Evolutionary conservation across 2,113 vertebrate species (phyloP).

Genomic region (Nothoprocta pentlandii): DNA sequence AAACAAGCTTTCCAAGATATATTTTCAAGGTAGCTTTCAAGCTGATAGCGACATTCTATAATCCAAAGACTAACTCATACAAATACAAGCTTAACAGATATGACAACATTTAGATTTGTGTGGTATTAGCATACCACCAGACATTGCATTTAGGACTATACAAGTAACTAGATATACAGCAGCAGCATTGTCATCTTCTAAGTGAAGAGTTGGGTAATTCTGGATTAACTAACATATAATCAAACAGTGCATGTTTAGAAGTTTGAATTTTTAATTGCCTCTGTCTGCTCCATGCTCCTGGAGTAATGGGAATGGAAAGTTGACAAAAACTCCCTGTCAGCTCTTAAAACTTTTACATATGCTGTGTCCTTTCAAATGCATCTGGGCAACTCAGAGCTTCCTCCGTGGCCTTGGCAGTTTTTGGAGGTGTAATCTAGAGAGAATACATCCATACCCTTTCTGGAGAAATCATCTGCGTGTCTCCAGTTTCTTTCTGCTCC

Average conservation of each 20-base stretch:
- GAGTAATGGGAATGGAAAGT: not conserved
- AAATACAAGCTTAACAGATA: not conserved
- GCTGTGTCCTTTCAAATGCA: not conserved
- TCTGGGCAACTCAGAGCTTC: not conserved
- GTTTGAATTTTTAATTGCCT: not conserved
- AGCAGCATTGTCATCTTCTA: not conserved
- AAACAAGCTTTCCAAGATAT: not conserved
- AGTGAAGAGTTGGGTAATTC: not conserved
- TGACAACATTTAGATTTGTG: fast-evolving
- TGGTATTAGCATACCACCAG: not conserved
- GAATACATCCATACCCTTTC: not conserved
- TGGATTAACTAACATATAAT: not conserved
- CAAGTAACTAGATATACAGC: not conserved
- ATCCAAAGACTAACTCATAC: not conserved
- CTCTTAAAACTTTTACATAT: not conserved
- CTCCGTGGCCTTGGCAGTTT: not conserved
- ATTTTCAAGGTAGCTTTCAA: not conserved
- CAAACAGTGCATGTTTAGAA: not conserved
- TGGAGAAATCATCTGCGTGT: not conserved
- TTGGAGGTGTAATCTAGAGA: not conserved
- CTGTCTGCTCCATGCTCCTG: not conserved
- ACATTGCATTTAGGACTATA: not conserved
- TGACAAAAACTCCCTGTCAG: not conserved
- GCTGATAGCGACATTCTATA: not conserved
- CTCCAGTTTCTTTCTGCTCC: not conserved